phyloP scores from a whole-genome alignment of 1,140 invertebrate species.

The Drosophila erecta region DNA sequence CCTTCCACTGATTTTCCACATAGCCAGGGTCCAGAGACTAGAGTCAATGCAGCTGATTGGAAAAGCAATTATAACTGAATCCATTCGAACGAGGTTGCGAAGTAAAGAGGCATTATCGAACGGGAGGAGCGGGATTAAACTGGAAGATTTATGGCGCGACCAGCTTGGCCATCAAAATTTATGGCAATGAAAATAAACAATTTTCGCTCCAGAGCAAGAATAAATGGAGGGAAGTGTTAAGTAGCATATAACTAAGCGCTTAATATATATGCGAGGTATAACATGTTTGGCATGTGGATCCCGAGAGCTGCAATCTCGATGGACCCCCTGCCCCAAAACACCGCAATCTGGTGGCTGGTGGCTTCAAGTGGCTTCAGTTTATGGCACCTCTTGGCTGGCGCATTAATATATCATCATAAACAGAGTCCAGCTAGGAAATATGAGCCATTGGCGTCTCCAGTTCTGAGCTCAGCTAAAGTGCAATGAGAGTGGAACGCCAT shows the following conservation, averaged over 20 bases:
- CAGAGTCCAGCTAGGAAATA: constrained; percentile 46
- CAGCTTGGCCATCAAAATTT: constrained; percentile 68
- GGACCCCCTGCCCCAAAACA: background rate
- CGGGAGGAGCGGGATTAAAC: constrained; percentile 22
- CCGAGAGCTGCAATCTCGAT: constrained; percentile 31
- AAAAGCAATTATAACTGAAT: constrained; percentile 44
- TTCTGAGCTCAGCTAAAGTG: constrained; percentile 17
- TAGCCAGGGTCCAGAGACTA: background rate
- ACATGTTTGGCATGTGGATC: constrained; percentile 39
- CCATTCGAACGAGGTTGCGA: constrained; percentile 14
- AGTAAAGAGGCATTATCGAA: constrained; percentile 3
- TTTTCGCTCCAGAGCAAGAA: constrained; percentile 54
- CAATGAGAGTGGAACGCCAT: constrained; percentile 40
- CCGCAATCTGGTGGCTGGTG: constrained; percentile 9
- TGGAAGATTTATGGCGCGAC: constrained; percentile 55
- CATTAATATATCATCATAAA: constrained; percentile 81
- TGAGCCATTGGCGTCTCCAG: constrained; percentile 43
- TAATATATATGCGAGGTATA: constrained; percentile 21
- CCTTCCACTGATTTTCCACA: background rate
- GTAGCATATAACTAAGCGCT: constrained; percentile 57
- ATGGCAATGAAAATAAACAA: constrained; percentile 75
- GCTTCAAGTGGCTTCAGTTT: constrained; percentile 69
- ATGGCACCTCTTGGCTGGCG: constrained; percentile 64
- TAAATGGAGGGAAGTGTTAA: constrained; percentile 64
- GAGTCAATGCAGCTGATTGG: constrained; percentile 28